These are phyloP conservation scores for Pristis pectinata DNA, from an alignment of 2,797 vertebrate genomes.

Conservation along the genomic window DNA sequence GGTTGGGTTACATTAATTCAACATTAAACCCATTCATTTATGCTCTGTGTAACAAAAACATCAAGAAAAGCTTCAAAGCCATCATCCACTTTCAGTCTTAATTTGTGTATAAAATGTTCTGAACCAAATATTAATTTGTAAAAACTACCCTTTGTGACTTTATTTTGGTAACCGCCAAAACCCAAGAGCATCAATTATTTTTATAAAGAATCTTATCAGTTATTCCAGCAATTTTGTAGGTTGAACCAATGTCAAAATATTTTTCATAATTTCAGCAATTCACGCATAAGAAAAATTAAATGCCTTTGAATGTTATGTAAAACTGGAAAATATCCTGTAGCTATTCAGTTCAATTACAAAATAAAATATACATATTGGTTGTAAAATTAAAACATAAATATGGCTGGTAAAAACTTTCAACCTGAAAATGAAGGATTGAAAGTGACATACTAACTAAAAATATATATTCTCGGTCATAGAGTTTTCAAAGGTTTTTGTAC, in stretches of 20 bases:
- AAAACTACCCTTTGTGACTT: background rate
- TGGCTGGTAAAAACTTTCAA: background rate
- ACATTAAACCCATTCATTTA: slow-evolving; percentile 93
- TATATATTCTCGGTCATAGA: background rate
- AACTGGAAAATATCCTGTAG: background rate
- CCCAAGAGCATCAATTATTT: background rate
- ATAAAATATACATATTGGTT: background rate
- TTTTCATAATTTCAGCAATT: background rate
- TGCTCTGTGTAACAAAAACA: slow-evolving; percentile 88
- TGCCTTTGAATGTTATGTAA: background rate
- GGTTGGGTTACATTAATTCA: slow-evolving; percentile 94
- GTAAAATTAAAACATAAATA: background rate
- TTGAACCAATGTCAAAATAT: no score
- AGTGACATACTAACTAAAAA: background rate
- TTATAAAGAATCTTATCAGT: background rate
- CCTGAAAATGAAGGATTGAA: background rate
- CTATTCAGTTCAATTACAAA: background rate
- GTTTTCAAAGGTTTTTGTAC: background rate
- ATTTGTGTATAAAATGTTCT: background rate
- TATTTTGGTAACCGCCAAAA: background rate
- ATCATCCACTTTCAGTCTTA: slow-evolving; percentile 60
- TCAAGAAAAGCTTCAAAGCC: slow-evolving; percentile 86
- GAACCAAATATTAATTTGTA: background rate
- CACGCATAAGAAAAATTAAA: background rate
- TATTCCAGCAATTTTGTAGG: background rate